These are phyloP conservation scores for Aphis gossypii DNA, from an alignment of 1,140 invertebrate species.

Conservation along the genomic window DNA sequence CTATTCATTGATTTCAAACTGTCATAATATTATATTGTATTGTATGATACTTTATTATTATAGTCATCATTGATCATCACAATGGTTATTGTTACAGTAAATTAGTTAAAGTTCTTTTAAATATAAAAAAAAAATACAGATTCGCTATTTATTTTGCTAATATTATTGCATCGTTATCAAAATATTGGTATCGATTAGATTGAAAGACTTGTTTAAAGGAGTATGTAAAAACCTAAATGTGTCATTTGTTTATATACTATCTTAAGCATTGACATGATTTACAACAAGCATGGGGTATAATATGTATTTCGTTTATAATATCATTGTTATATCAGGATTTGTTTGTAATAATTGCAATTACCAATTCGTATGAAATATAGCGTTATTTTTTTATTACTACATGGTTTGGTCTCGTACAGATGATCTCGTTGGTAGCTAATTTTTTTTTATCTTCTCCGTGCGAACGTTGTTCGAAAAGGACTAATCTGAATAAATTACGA, in stretches of 20 bases:
- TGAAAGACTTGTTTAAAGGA: background rate
- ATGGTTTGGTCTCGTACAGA: background rate
- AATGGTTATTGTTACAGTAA: background rate
- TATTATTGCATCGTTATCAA: background rate
- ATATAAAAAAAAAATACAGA: background rate
- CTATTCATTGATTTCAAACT: background rate
- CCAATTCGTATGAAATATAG: background rate
- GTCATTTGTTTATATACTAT: background rate
- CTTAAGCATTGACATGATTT: background rate
- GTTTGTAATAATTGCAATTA: background rate
- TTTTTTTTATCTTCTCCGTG: conserved; percentile 4
- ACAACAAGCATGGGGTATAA: background rate
- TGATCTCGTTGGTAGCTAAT: conserved; percentile 19
- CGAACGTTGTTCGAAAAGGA: conserved; percentile 26
- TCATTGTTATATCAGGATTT: background rate
- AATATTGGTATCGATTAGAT: background rate
- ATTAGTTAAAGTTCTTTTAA: background rate
- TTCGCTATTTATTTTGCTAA: background rate
- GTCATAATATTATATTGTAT: background rate
- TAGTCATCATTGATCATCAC: background rate
- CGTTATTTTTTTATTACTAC: background rate
- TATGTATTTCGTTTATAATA: background rate
- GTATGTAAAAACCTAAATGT: background rate
- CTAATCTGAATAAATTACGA: conserved; percentile 57
- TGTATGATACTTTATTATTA: background rate